Percentiles rank a stretch among this genome's conserved stretches.
phyloP scores from a whole-genome alignment of 2,113 vertebrate genomes.

The Gallinago undulata region DNA sequence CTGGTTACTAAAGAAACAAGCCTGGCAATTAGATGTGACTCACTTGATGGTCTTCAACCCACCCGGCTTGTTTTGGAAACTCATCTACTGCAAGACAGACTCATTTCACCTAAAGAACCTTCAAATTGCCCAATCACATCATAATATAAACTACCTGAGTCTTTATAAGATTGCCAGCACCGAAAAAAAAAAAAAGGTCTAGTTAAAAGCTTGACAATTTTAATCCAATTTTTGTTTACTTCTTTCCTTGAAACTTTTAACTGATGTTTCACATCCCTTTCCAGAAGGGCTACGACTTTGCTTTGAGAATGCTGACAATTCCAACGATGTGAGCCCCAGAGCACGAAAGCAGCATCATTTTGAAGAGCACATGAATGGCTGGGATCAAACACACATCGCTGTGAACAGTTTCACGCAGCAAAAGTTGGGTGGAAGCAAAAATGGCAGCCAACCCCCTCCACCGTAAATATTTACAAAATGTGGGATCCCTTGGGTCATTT shows the following conservation, averaged over 20 bases:
- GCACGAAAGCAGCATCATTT: not conserved
- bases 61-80: not conserved
- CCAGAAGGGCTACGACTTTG: conserved; percentile 45
- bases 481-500: not conserved
- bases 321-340: conserved; percentile 34
- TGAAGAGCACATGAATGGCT: conserved; percentile 16
- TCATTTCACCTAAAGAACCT: not conserved
- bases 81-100: not conserved
- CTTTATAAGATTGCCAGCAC: not conserved
- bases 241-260: conserved; percentile 46
- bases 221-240: not conserved
- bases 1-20: not conserved
- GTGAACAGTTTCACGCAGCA: not conserved
- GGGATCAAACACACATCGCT: conserved; percentile 18
- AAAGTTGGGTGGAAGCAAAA: conserved; percentile 15
- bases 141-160: not conserved
- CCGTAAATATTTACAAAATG: not conserved
- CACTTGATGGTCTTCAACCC: not conserved
- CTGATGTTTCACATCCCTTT: conserved; percentile 36
- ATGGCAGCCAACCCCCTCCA: too few relatives aligned
- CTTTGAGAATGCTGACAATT: conserved; percentile 53
- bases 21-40: not conserved
- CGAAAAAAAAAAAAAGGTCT: not conserved
- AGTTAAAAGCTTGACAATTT: not conserved
- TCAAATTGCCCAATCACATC: not conserved